phyloP scores from a whole-genome alignment of 2,888 invertebrate species.

The Melanophora roralis region DNA sequence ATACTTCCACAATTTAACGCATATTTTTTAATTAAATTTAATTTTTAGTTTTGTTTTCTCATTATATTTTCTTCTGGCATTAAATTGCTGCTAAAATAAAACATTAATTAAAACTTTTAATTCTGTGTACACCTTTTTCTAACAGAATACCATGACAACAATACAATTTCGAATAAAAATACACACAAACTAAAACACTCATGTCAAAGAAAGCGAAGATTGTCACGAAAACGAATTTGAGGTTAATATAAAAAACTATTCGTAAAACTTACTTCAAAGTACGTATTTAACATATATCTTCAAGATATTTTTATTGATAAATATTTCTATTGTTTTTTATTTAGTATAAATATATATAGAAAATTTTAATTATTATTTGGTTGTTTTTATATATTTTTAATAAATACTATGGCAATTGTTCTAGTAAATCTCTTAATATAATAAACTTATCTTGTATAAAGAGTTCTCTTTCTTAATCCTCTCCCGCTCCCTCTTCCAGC shows the following conservation, averaged over 20 bases:
- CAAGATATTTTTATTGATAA: no score
- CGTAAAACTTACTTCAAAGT: no score
- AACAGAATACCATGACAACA: slow-evolving; percentile 27
- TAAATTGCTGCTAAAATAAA: slow-evolving; percentile 20
- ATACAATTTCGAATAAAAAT: slow-evolving; percentile 2
- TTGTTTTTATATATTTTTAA: slow-evolving; percentile 32
- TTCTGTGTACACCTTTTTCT: not conserved
- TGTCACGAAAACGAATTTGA: not conserved
- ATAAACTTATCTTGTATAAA: no score
- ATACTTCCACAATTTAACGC: no score
- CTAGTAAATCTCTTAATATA: no score
- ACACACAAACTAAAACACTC: not conserved
- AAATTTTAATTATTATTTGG: slow-evolving; percentile 52
- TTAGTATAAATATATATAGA: not conserved
- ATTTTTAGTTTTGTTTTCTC: not conserved
- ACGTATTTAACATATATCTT: no score
- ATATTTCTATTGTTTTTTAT: no score
- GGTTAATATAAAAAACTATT: not conserved
- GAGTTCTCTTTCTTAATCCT: not conserved
- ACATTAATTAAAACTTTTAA: slow-evolving; percentile 40
- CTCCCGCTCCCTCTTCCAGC: not conserved
- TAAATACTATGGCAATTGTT: no score
- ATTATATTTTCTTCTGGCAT: slow-evolving; percentile 19
- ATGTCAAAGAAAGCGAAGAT: not conserved
- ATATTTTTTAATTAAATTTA: no score